Evolutionary conservation across 2,797 vertebrate species (phyloP), one percentile per base, ranked within the genome.

Genomic region (Tangara arthus): DNA sequence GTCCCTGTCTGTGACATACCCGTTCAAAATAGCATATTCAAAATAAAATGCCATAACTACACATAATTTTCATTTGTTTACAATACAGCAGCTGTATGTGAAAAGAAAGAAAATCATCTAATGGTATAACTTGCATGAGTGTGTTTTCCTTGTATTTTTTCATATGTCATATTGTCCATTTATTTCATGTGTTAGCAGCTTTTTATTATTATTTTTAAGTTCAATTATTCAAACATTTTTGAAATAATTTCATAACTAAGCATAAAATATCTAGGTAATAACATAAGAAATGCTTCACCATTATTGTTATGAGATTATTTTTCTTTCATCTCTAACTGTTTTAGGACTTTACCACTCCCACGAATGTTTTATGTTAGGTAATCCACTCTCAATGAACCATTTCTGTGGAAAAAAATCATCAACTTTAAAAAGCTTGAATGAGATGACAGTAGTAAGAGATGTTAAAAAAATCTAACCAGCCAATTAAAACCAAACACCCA

Each of bases 111-210:
- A 8, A 28, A 26, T 10, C 1, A 21, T 34, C 8, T 57, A 24
- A 82, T 21, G 4, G 15, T 53, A 42, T 44, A 57, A 7, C 3
- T 44, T 66, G 20, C 1, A 4, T 22, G 5, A 49, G 5, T 20
- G 7, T 39, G 15, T 57, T 69, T 76, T 72, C 21, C 12, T 37
- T 66, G 13, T 34, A 32, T 64, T 82, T 88, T 46, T 65, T 52
- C 4, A 19, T 19, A 11, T 37, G 6, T 32, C 34, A 41, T 39
- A 19, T 8, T 52, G 13, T 27, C 9, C 1, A 32, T 49, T 85
- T 37, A 68, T 34, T 72, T 66, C 2, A 0, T 24, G 23, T 34
- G 4, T 2, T 47, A 34, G 12, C 7, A 39, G 4, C 6, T 34
- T 34, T 71, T 42, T 35, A 28, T 35, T 53, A 32, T 28, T 60